phyloP scores from a whole-genome alignment of 2,888 invertebrate genomes.

The Amblyjoppa proteus region DNA sequence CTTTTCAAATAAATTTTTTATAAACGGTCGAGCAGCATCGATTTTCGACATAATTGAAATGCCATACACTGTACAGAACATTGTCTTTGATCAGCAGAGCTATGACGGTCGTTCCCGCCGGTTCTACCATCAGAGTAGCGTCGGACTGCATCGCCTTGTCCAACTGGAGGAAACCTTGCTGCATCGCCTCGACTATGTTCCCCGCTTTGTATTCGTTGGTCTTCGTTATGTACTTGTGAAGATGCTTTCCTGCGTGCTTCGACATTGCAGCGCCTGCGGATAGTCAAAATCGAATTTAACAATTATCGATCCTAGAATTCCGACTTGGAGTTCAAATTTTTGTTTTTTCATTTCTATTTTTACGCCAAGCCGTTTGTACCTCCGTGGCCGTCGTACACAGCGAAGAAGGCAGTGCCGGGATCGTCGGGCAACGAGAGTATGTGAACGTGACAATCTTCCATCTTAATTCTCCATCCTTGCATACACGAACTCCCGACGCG shows the following conservation, averaged over 20 bases:
- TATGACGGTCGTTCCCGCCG: conserved; percentile 98
- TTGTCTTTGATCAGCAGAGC: conserved; percentile 94
- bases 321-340: neutral
- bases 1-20: neutral
- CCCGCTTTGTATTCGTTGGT: conserved; percentile 94
- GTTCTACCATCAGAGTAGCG: conserved; percentile 94
- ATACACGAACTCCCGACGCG: conserved; percentile 98
- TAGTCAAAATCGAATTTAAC: neutral
- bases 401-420: conserved; percentile 97
- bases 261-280: conserved; percentile 93
- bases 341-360: neutral
- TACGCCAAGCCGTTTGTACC: conserved; percentile 85
- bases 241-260: conserved; percentile 97
- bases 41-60: conserved; percentile 8
- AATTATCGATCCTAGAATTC: neutral
- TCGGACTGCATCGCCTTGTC: conserved; percentile 97
- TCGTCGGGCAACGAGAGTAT: conserved; percentile 97
- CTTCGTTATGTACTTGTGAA: conserved; percentile 96
- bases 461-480: conserved; percentile 99
- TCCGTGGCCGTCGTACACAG: conserved; percentile 98
- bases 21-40: neutral
- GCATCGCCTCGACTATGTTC: conserved; percentile 93
- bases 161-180: conserved; percentile 94
- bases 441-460: conserved; percentile 99
- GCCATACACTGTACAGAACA: conserved; percentile 93